These are phyloP conservation scores for Hydractinia echinata DNA, from an alignment of 30 jellyfish, hydroid and myxozoan species.

Conservation along the genomic window DNA sequence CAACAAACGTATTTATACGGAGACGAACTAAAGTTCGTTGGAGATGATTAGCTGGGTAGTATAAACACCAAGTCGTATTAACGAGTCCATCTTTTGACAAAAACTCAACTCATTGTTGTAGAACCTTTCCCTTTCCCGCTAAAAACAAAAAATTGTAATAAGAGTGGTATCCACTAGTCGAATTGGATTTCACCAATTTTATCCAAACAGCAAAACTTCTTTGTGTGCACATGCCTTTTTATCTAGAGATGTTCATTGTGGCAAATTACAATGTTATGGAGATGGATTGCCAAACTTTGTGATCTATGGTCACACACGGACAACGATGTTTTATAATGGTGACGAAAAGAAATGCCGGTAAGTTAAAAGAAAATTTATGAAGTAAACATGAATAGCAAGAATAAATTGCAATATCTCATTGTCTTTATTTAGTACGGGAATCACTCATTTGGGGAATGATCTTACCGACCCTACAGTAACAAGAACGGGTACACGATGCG, in stretches of 20 bases:
- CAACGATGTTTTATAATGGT: not conserved
- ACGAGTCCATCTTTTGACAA: too few relatives aligned
- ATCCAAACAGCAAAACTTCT: too few relatives aligned
- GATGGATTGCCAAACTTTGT: not conserved
- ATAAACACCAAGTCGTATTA: too few relatives aligned
- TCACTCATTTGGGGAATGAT: not conserved
- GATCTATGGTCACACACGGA: not conserved
- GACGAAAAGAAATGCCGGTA: not conserved
- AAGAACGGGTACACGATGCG: constrained; percentile 9
- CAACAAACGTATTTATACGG: too few relatives aligned
- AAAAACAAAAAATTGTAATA: too few relatives aligned
- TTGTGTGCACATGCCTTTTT: not conserved
- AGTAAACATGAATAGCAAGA: not conserved
- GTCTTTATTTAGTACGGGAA: not conserved
- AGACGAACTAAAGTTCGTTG: too few relatives aligned
- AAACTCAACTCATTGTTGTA: too few relatives aligned
- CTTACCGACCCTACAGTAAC: not conserved
- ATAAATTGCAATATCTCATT: not conserved
- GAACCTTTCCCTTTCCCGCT: too few relatives aligned
- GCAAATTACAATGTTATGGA: constrained; percentile 9
- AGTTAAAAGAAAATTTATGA: not conserved
- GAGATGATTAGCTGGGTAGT: too few relatives aligned
- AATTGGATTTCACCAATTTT: too few relatives aligned
- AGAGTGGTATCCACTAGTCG: too few relatives aligned
- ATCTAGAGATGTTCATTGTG: constrained; percentile 10